Base-by-base conservation (phyloP, 2,888 invertebrate genomes). In the Melanchra persicariae region DNA sequence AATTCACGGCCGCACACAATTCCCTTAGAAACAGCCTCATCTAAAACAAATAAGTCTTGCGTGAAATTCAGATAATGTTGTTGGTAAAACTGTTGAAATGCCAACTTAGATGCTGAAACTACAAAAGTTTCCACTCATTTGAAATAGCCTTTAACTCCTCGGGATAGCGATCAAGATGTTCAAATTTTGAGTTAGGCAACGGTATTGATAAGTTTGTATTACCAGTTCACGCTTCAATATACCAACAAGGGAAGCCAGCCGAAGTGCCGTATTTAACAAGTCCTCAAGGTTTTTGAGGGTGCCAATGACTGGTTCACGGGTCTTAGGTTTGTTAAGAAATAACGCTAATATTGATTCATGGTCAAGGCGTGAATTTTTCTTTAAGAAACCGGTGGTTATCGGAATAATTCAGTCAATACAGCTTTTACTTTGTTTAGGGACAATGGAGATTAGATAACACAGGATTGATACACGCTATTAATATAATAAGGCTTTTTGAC, bases 31-130 rank as follows among this genome's bases (percentile, higher is more conserved):
- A 86, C 89, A 85, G 82, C 84, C 82, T 77, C 84, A 84, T 91
- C 90, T 91, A 92, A 94, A 92, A 95, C 94, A 94, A 94, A 94
- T 87, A 93, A 91, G 82, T 93, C 90, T 93, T 88, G 90, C 94
- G 94, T 94, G 90, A 94, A 94, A 94, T 93, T 89, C 88, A 88
- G 87, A 91, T 93, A 90, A 92, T 82, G 83, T 85, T 91, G 89
- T 90, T 90, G 90, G 87, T 88, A 87, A 90, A 91, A 89, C 87
- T 88, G 57, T 72, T 74, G 77, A 83, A 82, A 71, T 79, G 85
- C 82, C 74, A 83, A 68, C 19, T 69, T 82, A 71, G 12, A 22
- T 1, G 5, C 66, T n/a, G 30, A 17, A 52, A 0, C 10, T 8
- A 37, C 9, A 6, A 52, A 64, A 77, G 19, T 7, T 24, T 12